Base-by-base conservation (phyloP, 2,888 invertebrate genomes). In the Drosophila lutescens region DNA sequence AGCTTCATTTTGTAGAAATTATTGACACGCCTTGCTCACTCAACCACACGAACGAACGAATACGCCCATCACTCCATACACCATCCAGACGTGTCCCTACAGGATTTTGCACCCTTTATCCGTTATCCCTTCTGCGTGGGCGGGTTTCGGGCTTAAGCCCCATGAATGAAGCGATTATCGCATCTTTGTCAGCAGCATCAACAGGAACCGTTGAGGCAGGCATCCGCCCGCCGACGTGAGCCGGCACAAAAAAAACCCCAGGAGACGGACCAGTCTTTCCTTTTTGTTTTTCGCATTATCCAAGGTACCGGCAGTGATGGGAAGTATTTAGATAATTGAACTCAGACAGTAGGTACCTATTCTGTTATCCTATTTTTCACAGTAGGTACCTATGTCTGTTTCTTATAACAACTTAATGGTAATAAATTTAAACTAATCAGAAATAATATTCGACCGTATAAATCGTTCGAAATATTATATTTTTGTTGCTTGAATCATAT, bases 131-230 rank as follows among this genome's bases (percentile, higher is more conserved):
- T 30, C 49, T 56, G 63, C 56, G 57, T 63, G 75, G 47, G 58
- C 40, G 32, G 44, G 44, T 65, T 65, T 68, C 77, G 76, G 73
- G 88, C 77, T 87, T 87, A 81, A 71, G 72, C 60, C 72, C 66
- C 67, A 74, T 77, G 82, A 89, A 89, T 87, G 77, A 85, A 87
- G 79, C 88, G 84, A 85, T 85, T 87, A 85, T 89, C 86, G 89
- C 86, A 77, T 87, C 87, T 88, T 87, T 88, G 88, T 84, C 83
- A 78, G 75, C 47, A 53, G 41, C 56, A 73, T 53, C 56, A 55
- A 44, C 66, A 41, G 46, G 40, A 32, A 26, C 30, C 17, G 75
- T 62, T 63, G 15, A 23, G 62, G 26, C 47, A 34, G 41, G n/a
- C 34, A 26, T 47, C 30, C 15, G 15, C 30, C 26, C 30, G 30